Evolutionary conservation across 2,797 vertebrate genomes (phyloP).

Genomic region (Hylomyscus alleni): DNA sequence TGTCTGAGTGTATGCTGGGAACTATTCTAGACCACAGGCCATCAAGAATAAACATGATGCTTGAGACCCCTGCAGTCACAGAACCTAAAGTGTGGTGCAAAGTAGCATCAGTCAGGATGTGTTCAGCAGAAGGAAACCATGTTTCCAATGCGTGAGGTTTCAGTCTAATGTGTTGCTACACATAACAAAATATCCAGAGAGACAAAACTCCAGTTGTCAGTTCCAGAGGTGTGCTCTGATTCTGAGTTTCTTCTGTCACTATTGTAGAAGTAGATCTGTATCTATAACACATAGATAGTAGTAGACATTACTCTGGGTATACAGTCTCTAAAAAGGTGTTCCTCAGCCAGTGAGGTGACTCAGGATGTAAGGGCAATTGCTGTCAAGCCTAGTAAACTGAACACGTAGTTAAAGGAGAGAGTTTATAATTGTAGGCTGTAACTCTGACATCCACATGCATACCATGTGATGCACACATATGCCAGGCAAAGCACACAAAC

Average conservation of each 20-base stretch:
- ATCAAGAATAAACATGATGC: background rate
- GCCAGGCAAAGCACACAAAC: no score
- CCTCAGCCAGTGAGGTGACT: background rate
- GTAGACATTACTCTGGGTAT: background rate
- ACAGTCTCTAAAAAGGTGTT: background rate
- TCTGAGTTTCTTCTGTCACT: background rate
- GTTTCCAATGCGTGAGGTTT: background rate
- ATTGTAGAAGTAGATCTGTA: background rate
- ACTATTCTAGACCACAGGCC: background rate
- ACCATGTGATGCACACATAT: background rate
- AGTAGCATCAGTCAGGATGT: background rate
- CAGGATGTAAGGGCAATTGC: background rate
- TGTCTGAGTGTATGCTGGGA: accelerated
- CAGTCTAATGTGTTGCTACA: background rate
- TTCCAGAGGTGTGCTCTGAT: background rate
- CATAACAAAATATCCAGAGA: background rate
- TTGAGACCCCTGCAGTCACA: background rate
- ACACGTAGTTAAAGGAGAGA: background rate
- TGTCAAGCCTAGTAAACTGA: no score
- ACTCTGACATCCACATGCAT: background rate
- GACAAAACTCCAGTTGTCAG: accelerated
- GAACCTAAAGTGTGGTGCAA: background rate
- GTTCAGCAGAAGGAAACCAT: background rate
- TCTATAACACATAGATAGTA: background rate
- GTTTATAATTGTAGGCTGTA: no score